phyloP scores from a whole-genome alignment of 2,888 invertebrate genomes.

The Catocala sponsa region DNA sequence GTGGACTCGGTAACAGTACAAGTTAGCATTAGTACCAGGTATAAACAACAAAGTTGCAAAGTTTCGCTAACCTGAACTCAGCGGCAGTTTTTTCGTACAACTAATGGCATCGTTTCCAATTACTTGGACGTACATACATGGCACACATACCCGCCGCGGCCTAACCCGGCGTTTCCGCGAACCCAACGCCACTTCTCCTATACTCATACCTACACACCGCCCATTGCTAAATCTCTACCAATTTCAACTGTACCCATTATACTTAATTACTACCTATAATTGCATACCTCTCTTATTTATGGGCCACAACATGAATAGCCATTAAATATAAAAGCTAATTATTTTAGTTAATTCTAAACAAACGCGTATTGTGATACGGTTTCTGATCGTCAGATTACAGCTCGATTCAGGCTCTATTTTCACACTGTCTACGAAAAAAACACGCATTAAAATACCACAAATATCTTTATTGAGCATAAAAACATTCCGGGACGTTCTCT shows the following conservation, averaged over 20 bases:
- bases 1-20: conserved; percentile 1
- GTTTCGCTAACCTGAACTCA: conserved; percentile 3
- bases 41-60: conserved; percentile 8
- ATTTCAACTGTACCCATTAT: conserved; percentile 16
- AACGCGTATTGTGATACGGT: conserved; percentile 37
- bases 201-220: background rate
- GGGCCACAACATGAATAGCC: conserved; percentile 36
- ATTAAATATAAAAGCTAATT: conserved; percentile 33
- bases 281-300: conserved; percentile 39
- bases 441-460: conserved; percentile 49
- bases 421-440: conserved; percentile 46
- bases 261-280: conserved; percentile 36
- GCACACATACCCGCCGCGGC: conserved; percentile 13
- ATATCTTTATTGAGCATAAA: conserved; percentile 51
- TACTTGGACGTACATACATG: conserved; percentile 16
- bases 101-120: conserved; percentile 20
- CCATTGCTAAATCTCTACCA: conserved; percentile 21
- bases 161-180: conserved; percentile 13
- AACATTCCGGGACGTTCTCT: conserved; percentile 40
- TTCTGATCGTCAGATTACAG: conserved; percentile 38
- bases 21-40: background rate
- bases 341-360: conserved; percentile 39
- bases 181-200: conserved; percentile 7
- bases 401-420: conserved; percentile 34
- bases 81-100: conserved; percentile 9